Percentiles rank a stretch among this genome's conserved stretches.
Evolutionary conservation across 53 echinoderm and acorn worm genomes (phyloP).

Genomic region (Crossaster papposus): DNA sequence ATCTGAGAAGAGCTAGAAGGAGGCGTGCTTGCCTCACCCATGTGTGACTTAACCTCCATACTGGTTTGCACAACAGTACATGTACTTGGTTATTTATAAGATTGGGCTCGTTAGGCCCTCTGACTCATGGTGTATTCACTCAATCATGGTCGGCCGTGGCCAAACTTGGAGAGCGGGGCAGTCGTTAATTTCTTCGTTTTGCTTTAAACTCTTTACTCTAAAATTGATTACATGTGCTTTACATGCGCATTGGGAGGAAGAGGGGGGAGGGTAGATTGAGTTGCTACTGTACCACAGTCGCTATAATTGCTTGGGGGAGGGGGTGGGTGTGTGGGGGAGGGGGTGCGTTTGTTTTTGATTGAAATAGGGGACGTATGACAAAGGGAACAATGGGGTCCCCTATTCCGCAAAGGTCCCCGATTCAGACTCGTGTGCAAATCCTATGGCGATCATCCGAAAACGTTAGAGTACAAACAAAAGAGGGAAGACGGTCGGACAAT

Average conservation of each 20-base stretch:
- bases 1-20: neutral
- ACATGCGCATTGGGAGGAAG: neutral
- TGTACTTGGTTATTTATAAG: slow-evolving; percentile 32
- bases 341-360: no score
- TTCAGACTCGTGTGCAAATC: no score
- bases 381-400: no score
- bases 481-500: no score
- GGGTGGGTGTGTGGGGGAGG: no score
- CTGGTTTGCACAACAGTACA: neutral
- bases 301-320: no score
- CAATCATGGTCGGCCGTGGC: neutral
- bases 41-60: neutral
- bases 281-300: no score
- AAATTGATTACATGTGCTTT: neutral
- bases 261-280: no score
- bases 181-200: neutral
- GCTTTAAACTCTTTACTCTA: neutral
- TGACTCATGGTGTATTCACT: slow-evolving; percentile 9
- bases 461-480: no score
- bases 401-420: no score
- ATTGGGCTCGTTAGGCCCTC: neutral
- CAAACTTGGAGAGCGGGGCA: neutral
- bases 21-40: neutral
- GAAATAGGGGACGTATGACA: no score
- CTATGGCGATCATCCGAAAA: no score